phyloP scores from a whole-genome alignment of 2,797 vertebrate species.

The Aeoliscus strigatus region DNA sequence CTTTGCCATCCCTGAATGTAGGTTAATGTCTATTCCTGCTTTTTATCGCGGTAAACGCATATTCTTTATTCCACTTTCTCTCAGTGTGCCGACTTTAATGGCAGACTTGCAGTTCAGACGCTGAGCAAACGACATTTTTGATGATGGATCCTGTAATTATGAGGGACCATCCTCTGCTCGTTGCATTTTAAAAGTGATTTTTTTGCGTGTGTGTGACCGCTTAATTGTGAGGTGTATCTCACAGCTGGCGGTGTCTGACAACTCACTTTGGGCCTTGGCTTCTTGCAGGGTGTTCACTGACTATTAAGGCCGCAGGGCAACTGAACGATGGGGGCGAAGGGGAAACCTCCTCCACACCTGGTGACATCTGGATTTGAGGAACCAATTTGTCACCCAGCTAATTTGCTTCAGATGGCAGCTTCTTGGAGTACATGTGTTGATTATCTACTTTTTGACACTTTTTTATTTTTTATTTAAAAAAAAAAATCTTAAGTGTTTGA shows the following conservation, averaged over 20 bases:
- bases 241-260: neutral
- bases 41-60: conserved; percentile 12
- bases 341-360: conserved; percentile 34
- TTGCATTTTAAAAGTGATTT: neutral
- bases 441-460: too few relatives aligned
- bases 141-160: conserved; percentile 29
- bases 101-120: conserved; percentile 6
- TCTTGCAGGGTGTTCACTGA: conserved; percentile 11
- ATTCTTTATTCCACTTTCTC: conserved; percentile 3
- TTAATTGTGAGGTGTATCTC: conserved; percentile 25
- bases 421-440: conserved; percentile 1
- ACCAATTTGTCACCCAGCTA: conserved; percentile 26
- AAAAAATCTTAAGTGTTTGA: too few relatives aligned
- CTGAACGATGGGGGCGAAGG: neutral
- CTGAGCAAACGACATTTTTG: conserved; percentile 10
- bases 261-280: conserved; percentile 1
- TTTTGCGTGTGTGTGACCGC: conserved; percentile 12
- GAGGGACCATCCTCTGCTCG: neutral
- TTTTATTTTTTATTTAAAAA: too few relatives aligned
- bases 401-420: conserved; percentile 13
- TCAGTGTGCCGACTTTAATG: conserved; percentile 5
- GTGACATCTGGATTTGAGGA: conserved; percentile 46
- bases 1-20: conserved; percentile 31
- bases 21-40: conserved; percentile 45
- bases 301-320: conserved; percentile 14